Evolutionary conservation across 1,140 invertebrate genomes (phyloP).

Genomic region (Bombus superbus): DNA sequence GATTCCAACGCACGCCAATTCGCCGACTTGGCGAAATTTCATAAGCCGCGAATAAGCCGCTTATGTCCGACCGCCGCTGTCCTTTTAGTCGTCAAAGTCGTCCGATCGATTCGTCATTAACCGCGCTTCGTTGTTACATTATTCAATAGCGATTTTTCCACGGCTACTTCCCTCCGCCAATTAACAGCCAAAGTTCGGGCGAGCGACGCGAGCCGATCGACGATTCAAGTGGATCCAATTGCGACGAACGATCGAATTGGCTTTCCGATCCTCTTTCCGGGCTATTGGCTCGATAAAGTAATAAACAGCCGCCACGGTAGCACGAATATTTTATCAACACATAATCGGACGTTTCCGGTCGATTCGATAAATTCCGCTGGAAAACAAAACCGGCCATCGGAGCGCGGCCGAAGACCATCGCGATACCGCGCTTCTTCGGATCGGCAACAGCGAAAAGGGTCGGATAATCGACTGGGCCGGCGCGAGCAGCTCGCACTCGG

Average conservation of each 20-base stretch:
- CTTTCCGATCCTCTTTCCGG: neutral
- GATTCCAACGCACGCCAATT: constrained; percentile 36
- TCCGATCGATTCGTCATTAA: too few species aligned
- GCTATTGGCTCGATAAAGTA: neutral
- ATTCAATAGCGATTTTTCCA: too few species aligned
- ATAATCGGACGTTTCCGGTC: neutral
- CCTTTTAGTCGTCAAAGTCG: too few species aligned
- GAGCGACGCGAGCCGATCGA: neutral
- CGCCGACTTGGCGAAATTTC: constrained; percentile 29
- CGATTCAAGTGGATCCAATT: neutral
- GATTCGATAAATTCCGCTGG: too few species aligned
- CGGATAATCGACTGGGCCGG: neutral
- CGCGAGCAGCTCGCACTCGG: neutral
- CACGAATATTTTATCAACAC: neutral
- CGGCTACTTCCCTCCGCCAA: too few species aligned
- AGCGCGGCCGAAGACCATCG: neutral
- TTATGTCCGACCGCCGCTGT: too few species aligned
- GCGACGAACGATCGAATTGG: neutral
- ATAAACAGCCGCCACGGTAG: neutral
- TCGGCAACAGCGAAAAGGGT: neutral
- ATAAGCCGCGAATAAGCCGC: neutral
- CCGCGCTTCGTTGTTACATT: too few species aligned
- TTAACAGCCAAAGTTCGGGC: too few species aligned
- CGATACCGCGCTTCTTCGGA: neutral
- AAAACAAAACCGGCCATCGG: neutral